Evolutionary conservation across 2,797 vertebrate species (phyloP).

Genomic region (Chanos chanos): DNA sequence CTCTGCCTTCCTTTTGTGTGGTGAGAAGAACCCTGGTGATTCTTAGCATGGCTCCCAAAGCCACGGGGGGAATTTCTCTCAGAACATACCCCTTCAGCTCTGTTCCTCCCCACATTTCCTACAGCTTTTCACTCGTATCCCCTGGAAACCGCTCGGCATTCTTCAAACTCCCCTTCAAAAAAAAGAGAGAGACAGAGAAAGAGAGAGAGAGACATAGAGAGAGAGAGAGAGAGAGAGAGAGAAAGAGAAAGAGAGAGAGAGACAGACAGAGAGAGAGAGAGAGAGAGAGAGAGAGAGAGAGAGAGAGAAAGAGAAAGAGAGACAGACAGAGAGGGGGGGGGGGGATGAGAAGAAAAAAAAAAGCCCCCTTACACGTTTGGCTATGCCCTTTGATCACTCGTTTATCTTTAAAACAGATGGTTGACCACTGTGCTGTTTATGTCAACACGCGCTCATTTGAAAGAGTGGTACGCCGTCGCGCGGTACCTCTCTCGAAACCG

Average conservation of each 20-base stretch:
- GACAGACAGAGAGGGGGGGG: too few relatives aligned
- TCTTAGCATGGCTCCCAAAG: conserved; percentile 72
- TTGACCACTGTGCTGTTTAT: conserved; percentile 70
- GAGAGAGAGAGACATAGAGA: conserved; percentile 19
- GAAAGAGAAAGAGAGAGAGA: conserved; percentile 27
- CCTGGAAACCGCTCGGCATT: conserved; percentile 81
- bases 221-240: conserved; percentile 23
- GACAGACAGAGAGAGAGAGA: conserved; percentile 15
- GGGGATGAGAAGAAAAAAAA: too few relatives aligned
- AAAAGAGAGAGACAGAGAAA: conserved; percentile 45
- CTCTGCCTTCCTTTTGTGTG: conserved; percentile 70
- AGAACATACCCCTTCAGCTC: conserved; percentile 71
- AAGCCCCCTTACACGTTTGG: conserved; percentile 69
- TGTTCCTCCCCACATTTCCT: conserved; percentile 77
- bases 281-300: conserved; percentile 27
- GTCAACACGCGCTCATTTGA: conserved; percentile 63
- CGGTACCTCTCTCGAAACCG: conserved; percentile 57
- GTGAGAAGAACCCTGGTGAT: conserved; percentile 74
- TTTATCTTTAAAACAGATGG: conserved; percentile 79
- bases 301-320: too few relatives aligned
- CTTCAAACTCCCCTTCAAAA: conserved; percentile 72
- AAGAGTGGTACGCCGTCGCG: conserved; percentile 51
- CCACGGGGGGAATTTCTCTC: conserved; percentile 74
- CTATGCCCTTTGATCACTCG: conserved; percentile 76
- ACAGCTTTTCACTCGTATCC: conserved; percentile 84